These are phyloP conservation scores for Mylabris phalerata DNA, from an alignment of 1,140 invertebrate genomes.

Conservation along the genomic window DNA sequence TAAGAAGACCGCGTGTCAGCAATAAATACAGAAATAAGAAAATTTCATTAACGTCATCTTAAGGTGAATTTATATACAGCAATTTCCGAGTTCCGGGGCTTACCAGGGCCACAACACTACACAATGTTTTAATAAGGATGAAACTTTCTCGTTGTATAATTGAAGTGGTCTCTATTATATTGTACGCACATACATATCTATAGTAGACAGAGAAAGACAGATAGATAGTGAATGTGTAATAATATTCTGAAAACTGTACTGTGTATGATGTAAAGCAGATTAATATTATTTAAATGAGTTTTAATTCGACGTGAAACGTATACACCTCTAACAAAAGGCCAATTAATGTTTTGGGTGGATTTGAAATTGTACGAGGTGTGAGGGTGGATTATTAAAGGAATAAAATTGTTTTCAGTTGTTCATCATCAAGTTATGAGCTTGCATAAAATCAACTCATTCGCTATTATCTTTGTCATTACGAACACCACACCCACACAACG, in stretches of 20 bases:
- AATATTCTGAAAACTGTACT: neutral
- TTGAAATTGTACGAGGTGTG: neutral
- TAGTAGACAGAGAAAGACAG: neutral
- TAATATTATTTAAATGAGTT: slow-evolving; percentile 40
- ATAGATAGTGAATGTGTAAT: neutral
- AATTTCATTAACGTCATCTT: slow-evolving; percentile 52
- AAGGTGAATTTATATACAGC: slow-evolving; percentile 48
- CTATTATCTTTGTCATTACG: slow-evolving; percentile 26
- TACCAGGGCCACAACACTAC: slow-evolving; percentile 32
- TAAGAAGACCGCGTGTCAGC: slow-evolving; percentile 12
- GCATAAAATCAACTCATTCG: slow-evolving; percentile 24
- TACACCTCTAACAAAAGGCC: slow-evolving; percentile 26
- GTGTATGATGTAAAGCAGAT: slow-evolving; percentile 16
- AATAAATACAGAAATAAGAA: slow-evolving; percentile 44
- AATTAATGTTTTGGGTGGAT: slow-evolving; percentile 29
- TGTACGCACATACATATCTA: neutral
- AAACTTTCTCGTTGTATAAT: slow-evolving; percentile 18
- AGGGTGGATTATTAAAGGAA: slow-evolving; percentile 16
- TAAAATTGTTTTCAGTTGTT: slow-evolving; percentile 23
- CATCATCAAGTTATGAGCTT: slow-evolving; percentile 12
- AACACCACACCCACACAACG: too few relatives aligned
- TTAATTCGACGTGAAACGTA: slow-evolving; percentile 32
- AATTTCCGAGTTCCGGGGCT: slow-evolving; percentile 43
- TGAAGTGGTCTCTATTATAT: too few relatives aligned
- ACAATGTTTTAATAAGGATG: slow-evolving; percentile 36